Evolutionary conservation across 2,113 vertebrate genomes (phyloP).

Genomic region (Gobius niger): DNA sequence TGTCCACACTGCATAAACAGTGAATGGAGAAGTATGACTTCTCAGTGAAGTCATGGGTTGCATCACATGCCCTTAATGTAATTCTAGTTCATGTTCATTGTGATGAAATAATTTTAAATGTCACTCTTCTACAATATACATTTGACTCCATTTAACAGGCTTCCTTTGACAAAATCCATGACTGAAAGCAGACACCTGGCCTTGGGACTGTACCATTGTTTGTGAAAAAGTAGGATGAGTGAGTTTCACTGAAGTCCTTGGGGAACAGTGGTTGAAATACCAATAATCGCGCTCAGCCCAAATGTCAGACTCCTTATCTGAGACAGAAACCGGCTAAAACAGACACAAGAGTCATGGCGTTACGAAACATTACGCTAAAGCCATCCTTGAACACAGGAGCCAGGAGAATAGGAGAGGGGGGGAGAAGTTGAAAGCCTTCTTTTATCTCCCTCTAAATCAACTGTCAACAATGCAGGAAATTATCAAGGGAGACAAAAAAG

Average conservation of each 20-base stretch:
- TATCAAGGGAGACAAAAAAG: conserved; percentile 53
- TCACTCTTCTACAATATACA: neutral
- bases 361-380: conserved; percentile 10
- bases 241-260: neutral
- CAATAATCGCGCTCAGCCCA: conserved; percentile 3
- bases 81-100: conserved; percentile 13
- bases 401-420: conserved; percentile 10
- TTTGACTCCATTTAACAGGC: conserved; percentile 1
- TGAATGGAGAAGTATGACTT: conserved; percentile 18
- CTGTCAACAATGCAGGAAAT: conserved; percentile 73
- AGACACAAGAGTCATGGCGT: neutral
- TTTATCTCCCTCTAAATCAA: conserved; percentile 66
- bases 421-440: conserved; percentile 57
- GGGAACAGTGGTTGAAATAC: neutral
- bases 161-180: neutral
- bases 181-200: neutral
- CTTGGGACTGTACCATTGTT: neutral
- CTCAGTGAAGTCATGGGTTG: conserved; percentile 4
- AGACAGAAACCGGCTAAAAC: conserved; percentile 13
- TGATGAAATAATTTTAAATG: neutral
- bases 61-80: conserved; percentile 7
- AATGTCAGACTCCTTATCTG: conserved; percentile 11
- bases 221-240: neutral
- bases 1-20: neutral
- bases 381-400: conserved; percentile 2